phyloP scores from a whole-genome alignment of 2,888 invertebrate species.

The Scrobipalpa costella region DNA sequence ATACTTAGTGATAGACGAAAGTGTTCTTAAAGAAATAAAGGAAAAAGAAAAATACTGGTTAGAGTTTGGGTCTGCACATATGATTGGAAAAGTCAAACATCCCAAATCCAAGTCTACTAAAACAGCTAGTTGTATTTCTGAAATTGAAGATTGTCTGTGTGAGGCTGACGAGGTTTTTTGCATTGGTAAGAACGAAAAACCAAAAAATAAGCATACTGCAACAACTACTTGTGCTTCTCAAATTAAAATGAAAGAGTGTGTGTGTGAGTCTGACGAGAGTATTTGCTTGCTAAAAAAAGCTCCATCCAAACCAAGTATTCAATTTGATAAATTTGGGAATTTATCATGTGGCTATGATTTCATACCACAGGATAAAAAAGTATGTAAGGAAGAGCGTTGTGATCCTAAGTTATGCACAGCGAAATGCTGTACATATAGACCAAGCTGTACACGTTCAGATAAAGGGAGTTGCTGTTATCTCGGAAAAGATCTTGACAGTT shows the following conservation, averaged over 20 bases:
- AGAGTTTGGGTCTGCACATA: constrained; percentile 25
- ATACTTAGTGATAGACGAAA: constrained; percentile 49
- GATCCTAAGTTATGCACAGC: neutral
- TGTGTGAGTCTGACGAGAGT: neutral
- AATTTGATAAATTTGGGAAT: neutral
- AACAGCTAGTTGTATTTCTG: neutral
- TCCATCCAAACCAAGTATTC: neutral
- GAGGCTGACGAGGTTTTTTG: too few relatives aligned
- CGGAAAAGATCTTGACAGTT: neutral
- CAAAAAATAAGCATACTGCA: too few relatives aligned
- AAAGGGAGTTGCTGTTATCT: neutral
- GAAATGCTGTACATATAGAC: neutral
- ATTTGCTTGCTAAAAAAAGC: neutral
- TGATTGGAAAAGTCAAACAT: constrained; percentile 30
- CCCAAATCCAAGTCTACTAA: neutral
- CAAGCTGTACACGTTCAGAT: neutral
- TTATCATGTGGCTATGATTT: neutral
- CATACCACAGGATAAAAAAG: neutral
- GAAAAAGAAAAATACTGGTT: constrained; percentile 23
- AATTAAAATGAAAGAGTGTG: too few relatives aligned
- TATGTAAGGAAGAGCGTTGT: neutral
- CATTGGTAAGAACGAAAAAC: too few relatives aligned
- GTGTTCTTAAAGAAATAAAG: constrained; percentile 37
- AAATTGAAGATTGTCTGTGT: too few relatives aligned
- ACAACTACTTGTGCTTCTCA: too few relatives aligned